Conservation (phyloP, 2,113 vertebrate genomes). For the Poecile atricapillus region DNA sequence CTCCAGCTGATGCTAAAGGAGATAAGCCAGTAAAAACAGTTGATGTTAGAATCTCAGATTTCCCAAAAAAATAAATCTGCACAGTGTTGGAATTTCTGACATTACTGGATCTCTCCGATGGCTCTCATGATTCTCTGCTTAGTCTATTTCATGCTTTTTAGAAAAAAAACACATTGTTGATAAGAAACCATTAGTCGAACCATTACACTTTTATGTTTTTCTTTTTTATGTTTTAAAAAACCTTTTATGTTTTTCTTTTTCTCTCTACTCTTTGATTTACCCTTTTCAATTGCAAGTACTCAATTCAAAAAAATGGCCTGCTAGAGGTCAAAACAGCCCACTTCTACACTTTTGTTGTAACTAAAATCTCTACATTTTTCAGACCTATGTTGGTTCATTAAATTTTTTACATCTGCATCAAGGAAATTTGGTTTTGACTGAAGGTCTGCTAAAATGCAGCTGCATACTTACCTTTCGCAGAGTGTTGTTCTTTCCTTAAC, state of each 20-base stretch:
- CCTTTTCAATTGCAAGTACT: not conserved
- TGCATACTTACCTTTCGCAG: not conserved
- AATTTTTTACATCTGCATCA: not conserved
- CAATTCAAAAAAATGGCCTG: not conserved
- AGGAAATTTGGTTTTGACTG: not conserved
- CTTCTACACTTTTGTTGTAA: not conserved
- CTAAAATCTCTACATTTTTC: not conserved
- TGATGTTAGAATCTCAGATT: not conserved
- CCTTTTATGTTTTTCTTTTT: not conserved
- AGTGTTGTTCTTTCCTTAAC: not conserved
- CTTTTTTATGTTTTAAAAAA: not conserved
- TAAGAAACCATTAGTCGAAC: not conserved
- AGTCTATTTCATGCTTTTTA: not conserved
- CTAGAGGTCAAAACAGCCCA: not conserved
- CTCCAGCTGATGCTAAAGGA: not conserved
- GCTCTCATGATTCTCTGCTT: not conserved
- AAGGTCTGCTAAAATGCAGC: not conserved
- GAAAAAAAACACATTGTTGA: not conserved
- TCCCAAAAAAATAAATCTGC: not conserved
- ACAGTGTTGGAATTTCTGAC: not conserved
- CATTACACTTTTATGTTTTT: not conserved
- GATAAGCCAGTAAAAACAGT: conserved; percentile 23
- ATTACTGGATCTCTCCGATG: not conserved
- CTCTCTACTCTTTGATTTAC: not conserved
- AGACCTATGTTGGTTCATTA: not conserved